Evolutionary conservation across 2,113 vertebrate species (phyloP).

Genomic region (Xyliphius kryptos): DNA sequence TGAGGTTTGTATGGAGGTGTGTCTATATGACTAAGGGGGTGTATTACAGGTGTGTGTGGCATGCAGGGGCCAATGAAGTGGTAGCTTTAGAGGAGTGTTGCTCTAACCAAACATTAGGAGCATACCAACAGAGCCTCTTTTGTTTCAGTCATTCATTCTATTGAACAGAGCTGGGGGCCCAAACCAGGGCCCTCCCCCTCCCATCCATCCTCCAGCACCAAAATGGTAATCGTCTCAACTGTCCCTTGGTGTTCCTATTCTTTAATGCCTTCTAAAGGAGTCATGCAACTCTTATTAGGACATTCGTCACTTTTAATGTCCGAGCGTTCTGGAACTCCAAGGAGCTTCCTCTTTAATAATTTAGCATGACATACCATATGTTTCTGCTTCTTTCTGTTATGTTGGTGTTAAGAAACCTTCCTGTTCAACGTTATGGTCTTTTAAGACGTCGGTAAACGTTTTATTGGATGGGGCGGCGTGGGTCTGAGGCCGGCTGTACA

Average conservation of each 20-base stretch:
- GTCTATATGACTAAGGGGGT: too few species aligned
- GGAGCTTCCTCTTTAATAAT: neutral
- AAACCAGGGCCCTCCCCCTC: slow-evolving; percentile 22
- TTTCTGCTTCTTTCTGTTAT: slow-evolving; percentile 48
- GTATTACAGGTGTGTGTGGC: neutral
- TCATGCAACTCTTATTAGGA: too few species aligned
- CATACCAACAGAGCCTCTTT: slow-evolving; percentile 66
- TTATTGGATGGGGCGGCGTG: slow-evolving; percentile 60
- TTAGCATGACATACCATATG: slow-evolving; percentile 33
- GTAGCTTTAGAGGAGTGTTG: slow-evolving; percentile 42
- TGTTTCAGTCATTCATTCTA: slow-evolving; percentile 58
- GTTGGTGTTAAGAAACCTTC: slow-evolving; percentile 49
- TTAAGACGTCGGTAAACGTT: slow-evolving; percentile 68
- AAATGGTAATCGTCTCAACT: slow-evolving; percentile 34
- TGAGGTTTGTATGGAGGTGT: too few species aligned
- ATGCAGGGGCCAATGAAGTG: slow-evolving; percentile 35
- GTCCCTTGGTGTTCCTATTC: slow-evolving; percentile 19
- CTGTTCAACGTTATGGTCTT: too few species aligned
- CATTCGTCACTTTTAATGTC: neutral
- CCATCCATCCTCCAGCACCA: slow-evolving; percentile 14
- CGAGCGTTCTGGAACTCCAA: too few species aligned
- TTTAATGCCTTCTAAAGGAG: neutral
- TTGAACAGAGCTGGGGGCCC: slow-evolving; percentile 50
- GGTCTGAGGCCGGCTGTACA: too few species aligned
- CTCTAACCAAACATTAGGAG: slow-evolving; percentile 56